Conservation (phyloP, 1,140 invertebrate species). For the Odontomachus brunneus region DNA sequence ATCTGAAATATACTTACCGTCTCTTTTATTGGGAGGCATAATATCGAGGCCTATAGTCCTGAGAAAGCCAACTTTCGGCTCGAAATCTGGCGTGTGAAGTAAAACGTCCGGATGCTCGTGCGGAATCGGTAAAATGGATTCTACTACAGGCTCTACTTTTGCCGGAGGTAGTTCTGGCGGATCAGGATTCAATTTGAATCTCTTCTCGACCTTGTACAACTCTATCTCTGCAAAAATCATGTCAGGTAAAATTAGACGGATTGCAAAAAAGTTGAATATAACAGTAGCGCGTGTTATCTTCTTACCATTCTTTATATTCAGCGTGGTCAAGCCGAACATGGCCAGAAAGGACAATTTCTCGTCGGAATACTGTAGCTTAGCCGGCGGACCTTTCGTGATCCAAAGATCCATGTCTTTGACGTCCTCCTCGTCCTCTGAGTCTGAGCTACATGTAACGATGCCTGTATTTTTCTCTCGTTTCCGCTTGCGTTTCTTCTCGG, state of each 20-base stretch:
- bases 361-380: slow-evolving; percentile 82
- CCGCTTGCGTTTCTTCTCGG: slow-evolving; percentile 81
- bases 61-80: slow-evolving; percentile 82
- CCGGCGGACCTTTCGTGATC: slow-evolving; percentile 85
- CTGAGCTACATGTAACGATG: slow-evolving; percentile 75
- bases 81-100: slow-evolving; percentile 80
- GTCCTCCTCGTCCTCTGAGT: slow-evolving; percentile 82
- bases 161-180: slow-evolving; percentile 78
- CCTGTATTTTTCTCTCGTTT: slow-evolving; percentile 76
- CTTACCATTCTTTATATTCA: slow-evolving; percentile 83
- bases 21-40: slow-evolving; percentile 81
- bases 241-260: neutral
- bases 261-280: neutral
- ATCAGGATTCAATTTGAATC: slow-evolving; percentile 80
- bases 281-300: neutral
- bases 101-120: slow-evolving; percentile 82
- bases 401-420: slow-evolving; percentile 80
- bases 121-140: slow-evolving; percentile 82
- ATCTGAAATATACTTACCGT: slow-evolving; percentile 75
- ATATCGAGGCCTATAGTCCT: slow-evolving; percentile 82
- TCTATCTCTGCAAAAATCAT: slow-evolving; percentile 77
- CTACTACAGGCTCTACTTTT: slow-evolving; percentile 69
- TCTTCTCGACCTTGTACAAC: slow-evolving; percentile 80
- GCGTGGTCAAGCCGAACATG: slow-evolving; percentile 84
- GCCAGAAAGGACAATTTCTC: slow-evolving; percentile 83